Base-by-base conservation (phyloP, 2,797 vertebrate species). In the Lateolabrax maculatus region DNA sequence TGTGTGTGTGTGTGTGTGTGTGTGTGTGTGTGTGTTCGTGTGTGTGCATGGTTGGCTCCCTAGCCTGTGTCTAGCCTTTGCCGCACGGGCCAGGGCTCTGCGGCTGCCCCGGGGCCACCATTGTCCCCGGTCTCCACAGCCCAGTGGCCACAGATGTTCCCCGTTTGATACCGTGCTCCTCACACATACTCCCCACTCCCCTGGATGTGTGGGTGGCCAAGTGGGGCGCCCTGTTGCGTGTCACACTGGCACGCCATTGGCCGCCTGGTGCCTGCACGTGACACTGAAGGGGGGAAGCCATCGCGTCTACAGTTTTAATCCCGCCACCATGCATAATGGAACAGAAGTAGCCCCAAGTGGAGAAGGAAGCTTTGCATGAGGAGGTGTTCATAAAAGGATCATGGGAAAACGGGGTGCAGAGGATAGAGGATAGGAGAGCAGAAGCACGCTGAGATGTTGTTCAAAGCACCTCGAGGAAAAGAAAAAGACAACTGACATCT, bases 81-180 rank as follows among this genome's bases (percentile, higher is more conserved):
- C 91, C 79, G 90, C 91, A 92, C 83, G 88, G 95, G 95, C 95
- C 95, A 95, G 91, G 87, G 84, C 91, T 94, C 90, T 91, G 93
- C 77, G 81, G 91, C 83, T 93, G 90, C 94, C 95, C 92, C 36
- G 84, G 81, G 93, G 94, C 93, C 91, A 88, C 90, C 92, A 92
- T 94, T 95, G 95, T 96, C 93, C 93, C 87, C 86, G 92, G 94
- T 95, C 94, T 95, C 92, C 92, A 92, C 92, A 93, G 93, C 94
- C 94, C 94, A 95, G 93, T 92, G 90, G 94, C 95, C 95, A 96
- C 95, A 96, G 95, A 96, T 96, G 95, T 96, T 96, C 94, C 90
- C 94, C 85, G 94, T 92, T 95, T 95, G 95, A 96, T 96, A 96
- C 93, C 77, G 46, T 86, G 88, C 89, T 91, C 88, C 89, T 90